A percentile compares a stretch with the other conserved stretches of the same genome.
These are phyloP conservation scores for Rhinopomastus cyanomelas DNA, from an alignment of 2,113 vertebrate genomes.

Conservation along the genomic window DNA sequence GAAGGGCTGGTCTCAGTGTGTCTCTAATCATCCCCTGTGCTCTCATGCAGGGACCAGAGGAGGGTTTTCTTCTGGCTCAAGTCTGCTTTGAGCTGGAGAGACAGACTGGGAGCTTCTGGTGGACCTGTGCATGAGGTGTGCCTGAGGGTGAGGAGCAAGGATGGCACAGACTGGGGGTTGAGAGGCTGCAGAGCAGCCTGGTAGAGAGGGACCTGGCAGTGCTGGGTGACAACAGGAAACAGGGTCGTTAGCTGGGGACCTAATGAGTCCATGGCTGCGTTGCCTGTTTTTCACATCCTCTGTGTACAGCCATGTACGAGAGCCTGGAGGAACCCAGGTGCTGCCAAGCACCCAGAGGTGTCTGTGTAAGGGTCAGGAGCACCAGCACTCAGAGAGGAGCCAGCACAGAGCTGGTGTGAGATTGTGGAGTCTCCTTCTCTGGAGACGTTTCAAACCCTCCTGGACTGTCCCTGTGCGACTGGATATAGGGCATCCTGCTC, in stretches of 20 bases:
- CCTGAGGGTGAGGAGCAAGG: too few relatives aligned
- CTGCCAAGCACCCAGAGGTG: neutral
- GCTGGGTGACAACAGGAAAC: too few relatives aligned
- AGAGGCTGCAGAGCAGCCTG: too few relatives aligned
- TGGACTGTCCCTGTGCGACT: too few relatives aligned
- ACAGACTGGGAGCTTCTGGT: neutral
- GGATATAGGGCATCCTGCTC: too few relatives aligned
- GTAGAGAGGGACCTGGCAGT: too few relatives aligned
- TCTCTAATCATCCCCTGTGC: neutral
- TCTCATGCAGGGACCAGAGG: neutral
- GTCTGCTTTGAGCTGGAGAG: neutral
- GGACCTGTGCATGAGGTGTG: fast-evolving
- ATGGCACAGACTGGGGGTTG: too few relatives aligned
- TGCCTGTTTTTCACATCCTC: neutral
- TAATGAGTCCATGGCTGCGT: neutral
- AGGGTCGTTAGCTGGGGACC: too few relatives aligned
- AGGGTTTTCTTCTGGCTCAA: neutral
- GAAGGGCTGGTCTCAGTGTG: neutral
- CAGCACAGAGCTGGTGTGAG: fast-evolving
- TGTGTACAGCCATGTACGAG: too few relatives aligned
- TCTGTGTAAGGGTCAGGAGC: neutral
- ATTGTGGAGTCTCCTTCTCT: too few relatives aligned
- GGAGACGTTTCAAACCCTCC: too few relatives aligned
- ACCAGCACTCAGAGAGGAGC: neutral
- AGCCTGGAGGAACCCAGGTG: neutral